These are phyloP conservation scores for Channallabes apus DNA, from an alignment of 2,797 vertebrate species.

Conservation along the genomic window DNA sequence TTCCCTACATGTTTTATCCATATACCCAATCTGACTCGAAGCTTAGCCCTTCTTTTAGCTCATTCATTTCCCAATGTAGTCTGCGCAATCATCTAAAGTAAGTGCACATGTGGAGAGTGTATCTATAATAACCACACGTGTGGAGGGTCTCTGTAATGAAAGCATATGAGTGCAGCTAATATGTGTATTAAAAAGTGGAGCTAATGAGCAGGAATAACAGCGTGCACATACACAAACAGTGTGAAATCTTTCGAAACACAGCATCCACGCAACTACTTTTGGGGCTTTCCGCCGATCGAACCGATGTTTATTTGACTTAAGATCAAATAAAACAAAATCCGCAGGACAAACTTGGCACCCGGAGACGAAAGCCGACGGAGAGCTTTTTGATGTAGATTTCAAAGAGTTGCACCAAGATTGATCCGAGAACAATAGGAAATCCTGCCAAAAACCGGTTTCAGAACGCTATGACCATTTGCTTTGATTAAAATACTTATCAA, in stretches of 20 bases:
- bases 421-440: slow-evolving; percentile 22
- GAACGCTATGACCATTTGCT: slow-evolving; percentile 7
- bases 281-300: background rate
- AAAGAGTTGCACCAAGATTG: slow-evolving; percentile 7
- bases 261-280: background rate
- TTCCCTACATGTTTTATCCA: background rate
- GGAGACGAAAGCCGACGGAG: background rate
- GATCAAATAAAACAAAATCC: slow-evolving; percentile 26
- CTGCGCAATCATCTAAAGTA: background rate
- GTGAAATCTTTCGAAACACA: background rate
- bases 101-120: slow-evolving; percentile 5
- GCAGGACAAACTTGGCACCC: background rate
- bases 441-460: slow-evolving; percentile 4
- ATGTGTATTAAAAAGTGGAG: background rate
- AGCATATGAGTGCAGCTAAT: background rate
- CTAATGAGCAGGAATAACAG: slow-evolving; percentile 3
- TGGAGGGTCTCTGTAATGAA: background rate
- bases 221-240: background rate
- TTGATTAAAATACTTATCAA: slow-evolving; percentile 5
- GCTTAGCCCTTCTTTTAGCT: background rate
- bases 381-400: slow-evolving; percentile 18
- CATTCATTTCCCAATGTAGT: background rate
- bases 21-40: background rate
- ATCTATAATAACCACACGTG: background rate
- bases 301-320: background rate